Percentiles rank a stretch among this genome's conserved stretches.
Evolutionary conservation across 2,113 vertebrate species (phyloP).

Genomic region (Rattus rattus): DNA sequence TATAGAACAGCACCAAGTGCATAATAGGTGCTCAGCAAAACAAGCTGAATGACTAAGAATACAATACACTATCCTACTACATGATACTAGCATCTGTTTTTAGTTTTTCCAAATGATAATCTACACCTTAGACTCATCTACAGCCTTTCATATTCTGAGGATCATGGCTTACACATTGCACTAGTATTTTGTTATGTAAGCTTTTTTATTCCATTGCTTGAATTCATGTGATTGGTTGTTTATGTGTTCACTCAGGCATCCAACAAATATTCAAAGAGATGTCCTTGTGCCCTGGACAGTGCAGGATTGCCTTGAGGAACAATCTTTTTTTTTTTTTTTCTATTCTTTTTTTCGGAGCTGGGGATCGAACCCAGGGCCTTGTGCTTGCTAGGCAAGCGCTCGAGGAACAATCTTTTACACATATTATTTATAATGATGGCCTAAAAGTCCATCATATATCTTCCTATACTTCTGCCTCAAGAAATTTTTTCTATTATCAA

Average conservation of each 20-base stretch:
- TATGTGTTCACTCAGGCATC: slow-evolving; percentile 7
- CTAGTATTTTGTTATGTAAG: background rate
- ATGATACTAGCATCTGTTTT: background rate
- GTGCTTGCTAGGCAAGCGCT: too few species aligned
- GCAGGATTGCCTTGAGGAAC: background rate
- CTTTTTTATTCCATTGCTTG: background rate
- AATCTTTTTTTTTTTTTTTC: too few species aligned
- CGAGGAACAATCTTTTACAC: slow-evolving; percentile 34
- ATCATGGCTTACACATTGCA: slow-evolving; percentile 10
- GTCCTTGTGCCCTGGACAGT: slow-evolving; percentile 20
- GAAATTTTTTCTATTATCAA: slow-evolving; percentile 39
- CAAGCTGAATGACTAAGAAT: background rate
- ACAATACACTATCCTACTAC: background rate
- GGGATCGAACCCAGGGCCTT: too few species aligned
- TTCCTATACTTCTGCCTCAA: background rate
- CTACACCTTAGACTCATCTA: background rate
- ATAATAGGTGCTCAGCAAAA: slow-evolving; percentile 1
- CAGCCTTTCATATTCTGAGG: slow-evolving; percentile 35
- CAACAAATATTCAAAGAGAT: slow-evolving; percentile 28
- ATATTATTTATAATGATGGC: slow-evolving; percentile 23
- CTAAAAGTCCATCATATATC: background rate
- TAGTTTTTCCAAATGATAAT: slow-evolving; percentile 26
- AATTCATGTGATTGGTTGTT: slow-evolving; percentile 28
- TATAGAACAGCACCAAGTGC: background rate
- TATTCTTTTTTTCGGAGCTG: too few species aligned